These are phyloP conservation scores for Colinus virginianus DNA, from an alignment of 2,113 vertebrate genomes.

Conservation along the genomic window DNA sequence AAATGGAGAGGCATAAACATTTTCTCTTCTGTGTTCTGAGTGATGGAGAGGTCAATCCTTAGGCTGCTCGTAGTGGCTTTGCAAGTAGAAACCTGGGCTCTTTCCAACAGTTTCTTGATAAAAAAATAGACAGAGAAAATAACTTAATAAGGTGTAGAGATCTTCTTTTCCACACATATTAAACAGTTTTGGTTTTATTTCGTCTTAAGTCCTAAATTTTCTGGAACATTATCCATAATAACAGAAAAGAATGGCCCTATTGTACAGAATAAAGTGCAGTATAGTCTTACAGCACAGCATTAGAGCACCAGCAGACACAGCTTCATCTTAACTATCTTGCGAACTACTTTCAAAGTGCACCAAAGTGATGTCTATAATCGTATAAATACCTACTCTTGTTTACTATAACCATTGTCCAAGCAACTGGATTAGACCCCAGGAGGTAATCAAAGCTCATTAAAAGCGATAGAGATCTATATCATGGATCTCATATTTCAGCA, in stretches of 20 bases:
- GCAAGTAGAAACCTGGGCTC: fast-evolving
- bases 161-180: background rate
- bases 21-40: background rate
- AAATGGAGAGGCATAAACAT: background rate
- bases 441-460: background rate
- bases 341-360: background rate
- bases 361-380: background rate
- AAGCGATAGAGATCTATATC: background rate
- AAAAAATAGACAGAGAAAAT: background rate
- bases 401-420: background rate
- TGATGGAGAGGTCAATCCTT: background rate
- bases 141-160: background rate
- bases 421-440: background rate
- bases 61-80: background rate
- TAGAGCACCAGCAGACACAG: background rate
- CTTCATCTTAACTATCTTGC: background rate
- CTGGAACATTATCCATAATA: background rate
- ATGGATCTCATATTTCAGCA: fast-evolving
- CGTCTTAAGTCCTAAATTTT: background rate
- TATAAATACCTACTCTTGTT: background rate
- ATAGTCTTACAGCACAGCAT: no score
- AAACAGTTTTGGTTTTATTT: background rate
- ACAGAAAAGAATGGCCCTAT: fast-evolving
- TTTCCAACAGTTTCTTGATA: fast-evolving
- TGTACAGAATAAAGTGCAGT: fast-evolving